phyloP scores from a whole-genome alignment of 2,797 vertebrate species.

The Manis pentadactyla region DNA sequence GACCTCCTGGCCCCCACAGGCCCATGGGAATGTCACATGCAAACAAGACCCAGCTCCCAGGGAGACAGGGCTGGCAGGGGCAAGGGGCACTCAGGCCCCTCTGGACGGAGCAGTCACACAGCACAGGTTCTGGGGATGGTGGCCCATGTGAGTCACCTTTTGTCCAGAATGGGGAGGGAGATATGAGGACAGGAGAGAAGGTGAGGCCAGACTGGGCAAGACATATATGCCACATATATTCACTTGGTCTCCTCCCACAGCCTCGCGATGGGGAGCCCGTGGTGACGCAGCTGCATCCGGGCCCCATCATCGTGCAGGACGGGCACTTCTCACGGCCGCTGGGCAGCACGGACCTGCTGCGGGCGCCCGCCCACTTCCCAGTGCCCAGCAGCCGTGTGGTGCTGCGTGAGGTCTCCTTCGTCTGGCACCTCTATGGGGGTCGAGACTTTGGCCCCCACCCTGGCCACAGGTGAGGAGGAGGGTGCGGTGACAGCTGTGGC shows the following conservation, averaged over 20 bases:
- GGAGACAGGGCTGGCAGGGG: background rate
- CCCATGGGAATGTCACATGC: background rate
- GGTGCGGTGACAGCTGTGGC: background rate
- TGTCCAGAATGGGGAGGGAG: background rate
- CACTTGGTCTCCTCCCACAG: slow-evolving; percentile 78
- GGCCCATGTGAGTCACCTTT: background rate
- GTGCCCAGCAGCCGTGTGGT: slow-evolving; percentile 93
- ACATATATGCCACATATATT: fast-evolving
- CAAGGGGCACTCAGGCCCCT: background rate
- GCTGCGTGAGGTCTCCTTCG: slow-evolving; percentile 93
- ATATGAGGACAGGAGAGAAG: fast-evolving
- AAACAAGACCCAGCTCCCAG: background rate
- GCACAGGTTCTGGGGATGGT: too few relatives aligned
- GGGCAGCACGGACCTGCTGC: slow-evolving; percentile 93
- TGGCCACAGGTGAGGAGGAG: slow-evolving; percentile 85
- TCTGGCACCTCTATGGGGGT: slow-evolving; percentile 96
- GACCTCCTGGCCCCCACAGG: background rate
- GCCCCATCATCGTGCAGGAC: slow-evolving; percentile 90
- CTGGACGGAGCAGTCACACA: background rate
- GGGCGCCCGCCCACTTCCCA: slow-evolving; percentile 92
- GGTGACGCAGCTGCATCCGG: slow-evolving; percentile 90
- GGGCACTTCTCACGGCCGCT: slow-evolving; percentile 93
- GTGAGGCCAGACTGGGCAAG: background rate
- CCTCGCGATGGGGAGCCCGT: slow-evolving; percentile 94
- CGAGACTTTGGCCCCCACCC: slow-evolving; percentile 92